phyloP scores from a whole-genome alignment of 2,113 vertebrate genomes.

The Nycticorax nycticorax region DNA sequence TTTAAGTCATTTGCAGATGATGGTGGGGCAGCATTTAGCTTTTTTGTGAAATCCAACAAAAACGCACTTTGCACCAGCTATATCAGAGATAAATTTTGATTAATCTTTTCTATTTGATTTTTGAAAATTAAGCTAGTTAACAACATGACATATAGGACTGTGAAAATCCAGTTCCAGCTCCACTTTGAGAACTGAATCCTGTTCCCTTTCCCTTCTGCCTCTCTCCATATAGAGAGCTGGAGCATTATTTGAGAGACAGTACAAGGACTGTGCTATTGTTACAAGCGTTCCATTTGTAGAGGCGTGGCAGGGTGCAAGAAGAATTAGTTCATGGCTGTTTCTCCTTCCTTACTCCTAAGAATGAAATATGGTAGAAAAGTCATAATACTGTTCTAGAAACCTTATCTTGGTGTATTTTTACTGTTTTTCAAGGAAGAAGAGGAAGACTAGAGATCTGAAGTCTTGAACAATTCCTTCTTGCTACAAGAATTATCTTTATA shows the following conservation, averaged over 20 bases:
- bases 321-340: neutral
- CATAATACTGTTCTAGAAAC: neutral
- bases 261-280: neutral
- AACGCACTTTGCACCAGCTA: neutral
- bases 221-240: neutral
- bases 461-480: neutral
- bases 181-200: neutral
- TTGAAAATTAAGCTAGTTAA: neutral
- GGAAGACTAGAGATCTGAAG: neutral
- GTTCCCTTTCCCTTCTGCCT: neutral
- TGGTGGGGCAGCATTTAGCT: neutral
- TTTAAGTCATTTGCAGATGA: neutral
- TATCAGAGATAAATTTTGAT: neutral
- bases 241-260: neutral
- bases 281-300: neutral
- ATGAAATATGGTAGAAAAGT: neutral
- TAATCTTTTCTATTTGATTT: neutral
- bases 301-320: neutral
- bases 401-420: neutral
- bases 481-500: neutral
- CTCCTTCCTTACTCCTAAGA: neutral
- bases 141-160: neutral
- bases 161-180: neutral
- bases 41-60: neutral
- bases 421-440: neutral